Evolutionary conservation across 2,113 vertebrate species (phyloP).

Genomic region (Embiotoca jacksoni): DNA sequence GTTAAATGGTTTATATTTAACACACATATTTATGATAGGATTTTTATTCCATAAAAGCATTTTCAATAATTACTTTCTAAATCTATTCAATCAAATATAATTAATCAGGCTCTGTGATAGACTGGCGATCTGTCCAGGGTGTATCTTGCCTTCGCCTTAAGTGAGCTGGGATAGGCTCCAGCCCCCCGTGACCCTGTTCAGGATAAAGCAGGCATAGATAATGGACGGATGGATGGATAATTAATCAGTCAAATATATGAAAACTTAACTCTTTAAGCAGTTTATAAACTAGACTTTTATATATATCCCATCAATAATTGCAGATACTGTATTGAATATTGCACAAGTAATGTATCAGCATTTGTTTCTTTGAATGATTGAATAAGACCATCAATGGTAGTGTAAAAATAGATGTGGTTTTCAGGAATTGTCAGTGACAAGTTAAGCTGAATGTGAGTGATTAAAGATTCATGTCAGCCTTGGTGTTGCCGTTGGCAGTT

Average conservation of each 20-base stretch:
- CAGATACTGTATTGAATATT: not conserved
- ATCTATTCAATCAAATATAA: no score
- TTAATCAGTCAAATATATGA: no score
- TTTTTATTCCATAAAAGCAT: not conserved
- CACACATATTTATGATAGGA: not conserved
- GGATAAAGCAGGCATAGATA: no score
- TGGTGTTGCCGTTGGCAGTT: not conserved
- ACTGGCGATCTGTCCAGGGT: no score
- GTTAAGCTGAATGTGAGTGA: not conserved
- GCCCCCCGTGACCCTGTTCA: no score
- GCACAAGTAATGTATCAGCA: not conserved
- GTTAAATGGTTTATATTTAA: not conserved
- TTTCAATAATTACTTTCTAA: no score
- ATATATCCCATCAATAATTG: not conserved
- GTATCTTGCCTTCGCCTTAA: no score
- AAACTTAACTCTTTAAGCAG: no score
- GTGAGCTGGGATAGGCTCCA: no score
- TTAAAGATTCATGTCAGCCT: slow-evolving; percentile 3
- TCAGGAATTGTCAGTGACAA: not conserved
- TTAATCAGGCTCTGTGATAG: no score
- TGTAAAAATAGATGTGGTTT: not conserved
- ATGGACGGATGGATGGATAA: no score
- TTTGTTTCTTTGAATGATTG: not conserved
- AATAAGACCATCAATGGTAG: not conserved
- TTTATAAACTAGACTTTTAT: not conserved